These are phyloP conservation scores for Vulpes ferrilata DNA, from an alignment of 2,113 vertebrate species.

Conservation along the genomic window DNA sequence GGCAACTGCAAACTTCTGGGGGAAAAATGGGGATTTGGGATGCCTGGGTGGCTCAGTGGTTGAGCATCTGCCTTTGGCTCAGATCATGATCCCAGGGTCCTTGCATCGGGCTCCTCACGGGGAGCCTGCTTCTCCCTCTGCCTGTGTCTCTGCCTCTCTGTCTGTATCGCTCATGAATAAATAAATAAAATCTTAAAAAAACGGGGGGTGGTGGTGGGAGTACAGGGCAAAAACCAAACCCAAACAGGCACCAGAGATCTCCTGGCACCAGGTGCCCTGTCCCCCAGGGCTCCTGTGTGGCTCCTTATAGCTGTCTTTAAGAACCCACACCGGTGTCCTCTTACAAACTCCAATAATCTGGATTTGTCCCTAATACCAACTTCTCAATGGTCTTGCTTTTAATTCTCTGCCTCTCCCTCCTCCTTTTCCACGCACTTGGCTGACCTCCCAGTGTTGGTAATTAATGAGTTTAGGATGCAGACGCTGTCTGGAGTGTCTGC, in stretches of 20 bases:
- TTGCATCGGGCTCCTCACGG: no score
- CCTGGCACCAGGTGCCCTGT: background rate
- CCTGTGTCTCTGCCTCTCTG: no score
- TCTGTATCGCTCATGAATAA: no score
- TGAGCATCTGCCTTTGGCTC: no score
- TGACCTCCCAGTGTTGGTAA: background rate
- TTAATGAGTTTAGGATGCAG: background rate
- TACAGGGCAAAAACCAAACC: background rate
- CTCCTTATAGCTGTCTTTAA: background rate
- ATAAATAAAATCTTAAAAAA: no score
- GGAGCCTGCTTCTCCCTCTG: no score
- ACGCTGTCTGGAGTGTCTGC: background rate
- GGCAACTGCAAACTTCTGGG: background rate
- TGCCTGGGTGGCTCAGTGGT: no score
- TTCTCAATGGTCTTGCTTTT: background rate
- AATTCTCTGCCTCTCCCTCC: background rate
- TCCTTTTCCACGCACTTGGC: background rate
- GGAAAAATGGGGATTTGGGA: no score
- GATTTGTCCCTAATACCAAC: background rate
- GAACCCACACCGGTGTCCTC: background rate
- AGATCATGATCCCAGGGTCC: no score
- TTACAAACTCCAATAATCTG: background rate
- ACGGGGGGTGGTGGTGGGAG: no score
- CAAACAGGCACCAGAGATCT: fast-evolving
- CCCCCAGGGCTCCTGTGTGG: background rate